A percentile compares a stretch with the other conserved stretches of the same genome.
phyloP scores from a whole-genome alignment of 2,113 vertebrate species.

The Percina caprodes region DNA sequence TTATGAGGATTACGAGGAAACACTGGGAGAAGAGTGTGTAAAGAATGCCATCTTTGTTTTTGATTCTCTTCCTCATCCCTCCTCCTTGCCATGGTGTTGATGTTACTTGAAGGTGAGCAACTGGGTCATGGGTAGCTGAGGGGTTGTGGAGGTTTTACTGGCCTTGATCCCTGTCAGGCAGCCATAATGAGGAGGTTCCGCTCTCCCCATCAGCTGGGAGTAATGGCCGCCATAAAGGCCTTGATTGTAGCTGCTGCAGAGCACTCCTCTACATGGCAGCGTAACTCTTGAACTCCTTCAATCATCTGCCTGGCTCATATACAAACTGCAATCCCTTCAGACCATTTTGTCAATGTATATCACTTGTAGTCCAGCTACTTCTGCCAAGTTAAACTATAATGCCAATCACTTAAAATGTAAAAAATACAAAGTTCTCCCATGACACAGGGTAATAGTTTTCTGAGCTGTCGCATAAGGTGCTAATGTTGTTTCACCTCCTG shows the following conservation, averaged over 20 bases:
- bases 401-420: background rate
- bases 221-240: conserved; percentile 65
- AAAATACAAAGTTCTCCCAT: background rate
- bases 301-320: conserved; percentile 52
- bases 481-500: background rate
- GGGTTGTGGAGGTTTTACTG: conserved; percentile 56
- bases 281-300: conserved; percentile 48
- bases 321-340: conserved; percentile 35
- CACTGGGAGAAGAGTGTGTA: background rate
- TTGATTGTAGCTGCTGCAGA: conserved; percentile 70
- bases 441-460: background rate
- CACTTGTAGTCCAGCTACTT: background rate
- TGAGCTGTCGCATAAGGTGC: background rate
- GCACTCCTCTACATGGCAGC: conserved; percentile 42
- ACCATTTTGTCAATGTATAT: conserved; percentile 37
- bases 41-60: conserved; percentile 56
- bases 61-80: conserved; percentile 19
- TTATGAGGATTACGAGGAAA: conserved; percentile 47
- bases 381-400: conserved; percentile 13
- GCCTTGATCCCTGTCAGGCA: conserved; percentile 66
- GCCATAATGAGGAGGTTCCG: conserved; percentile 65
- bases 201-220: conserved; percentile 64
- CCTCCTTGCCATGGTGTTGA: conserved; percentile 22
- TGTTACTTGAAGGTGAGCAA: conserved; percentile 59
- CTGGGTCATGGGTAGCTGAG: conserved; percentile 43